Evolutionary conservation across 2,888 invertebrate genomes (phyloP), one percentile per base, ranked within the genome.

Genomic region (Diplolepis rosae): DNA sequence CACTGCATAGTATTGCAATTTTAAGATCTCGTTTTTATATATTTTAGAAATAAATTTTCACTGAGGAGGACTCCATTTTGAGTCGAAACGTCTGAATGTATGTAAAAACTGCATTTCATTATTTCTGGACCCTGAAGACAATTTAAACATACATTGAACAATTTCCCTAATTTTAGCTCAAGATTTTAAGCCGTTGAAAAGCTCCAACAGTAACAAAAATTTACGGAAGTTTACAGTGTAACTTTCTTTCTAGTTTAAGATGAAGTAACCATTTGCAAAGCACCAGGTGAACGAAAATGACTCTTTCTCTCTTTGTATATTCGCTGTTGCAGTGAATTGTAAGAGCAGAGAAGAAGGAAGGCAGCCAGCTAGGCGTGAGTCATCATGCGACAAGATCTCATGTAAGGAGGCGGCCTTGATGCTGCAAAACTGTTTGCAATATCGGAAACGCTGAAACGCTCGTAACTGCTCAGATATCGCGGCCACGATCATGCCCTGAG

Each of bases 351-450:
- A 70, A 74, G 75, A 77, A 77, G 76, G 80, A 74, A 77, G 77
- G 77, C 78, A 77, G 75, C 70, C 74, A 77, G 75, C 79, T 72
- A 78, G 74, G 77, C 77, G 73, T 78, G 78, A 78, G 78, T 78
- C 78, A 76, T 76, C 73, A 72, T 39, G 77, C 83, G 83, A 84
- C 83, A 84, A 84, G 83, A 84, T 83, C 84, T 81, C 82, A 80
- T 74, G 82, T 84, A 83, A 83, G 83, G 84, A 83, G 81, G 82
- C 84, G 84, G 82, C 84, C 84, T 84, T 84, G 83, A 80, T 83
- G 82, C 80, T 74, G 80, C 80, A 72, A 83, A 84, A 84, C 82
- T 80, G 80, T 83, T 81, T 73, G 79, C 80, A 83, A 83, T 82
- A 83, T 83, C 82, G 80, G 78, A 78, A 82, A 79, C 72, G 76